Evolutionary conservation across 2,888 invertebrate species (phyloP).

Genomic region (Eupeodes latifasciatus): DNA sequence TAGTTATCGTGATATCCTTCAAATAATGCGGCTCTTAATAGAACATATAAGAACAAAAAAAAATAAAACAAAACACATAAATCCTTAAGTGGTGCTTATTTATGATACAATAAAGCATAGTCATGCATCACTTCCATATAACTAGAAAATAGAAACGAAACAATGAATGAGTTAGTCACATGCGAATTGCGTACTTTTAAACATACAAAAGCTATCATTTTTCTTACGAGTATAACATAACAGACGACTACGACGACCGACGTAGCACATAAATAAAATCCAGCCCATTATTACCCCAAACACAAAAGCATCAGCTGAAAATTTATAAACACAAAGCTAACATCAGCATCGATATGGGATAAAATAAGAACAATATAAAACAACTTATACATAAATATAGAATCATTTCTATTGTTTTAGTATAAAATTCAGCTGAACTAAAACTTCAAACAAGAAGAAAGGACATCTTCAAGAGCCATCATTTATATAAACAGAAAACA

Average conservation of each 20-base stretch:
- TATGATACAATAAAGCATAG: slow-evolving; percentile 46
- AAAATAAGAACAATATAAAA: slow-evolving; percentile 36
- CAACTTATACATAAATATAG: slow-evolving; percentile 11
- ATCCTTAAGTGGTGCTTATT: slow-evolving; percentile 59
- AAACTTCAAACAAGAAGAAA: slow-evolving; percentile 51
- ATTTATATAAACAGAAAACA: background rate
- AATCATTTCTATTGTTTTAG: background rate
- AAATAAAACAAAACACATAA: slow-evolving; percentile 23
- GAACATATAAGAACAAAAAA: slow-evolving; percentile 7
- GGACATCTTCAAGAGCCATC: slow-evolving; percentile 39
- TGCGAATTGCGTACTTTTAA: slow-evolving; percentile 30
- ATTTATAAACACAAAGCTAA: slow-evolving; percentile 37
- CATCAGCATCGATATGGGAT: slow-evolving; percentile 26
- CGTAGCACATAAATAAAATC: slow-evolving; percentile 40
- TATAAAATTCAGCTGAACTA: slow-evolving; percentile 15
- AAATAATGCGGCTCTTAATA: slow-evolving; percentile 6
- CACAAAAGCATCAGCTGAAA: slow-evolving; percentile 36
- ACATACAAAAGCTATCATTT: slow-evolving; percentile 43
- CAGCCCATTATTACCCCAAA: slow-evolving; percentile 20
- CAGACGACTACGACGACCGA: slow-evolving; percentile 19
- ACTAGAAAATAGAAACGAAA: background rate
- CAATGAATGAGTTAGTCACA: slow-evolving; percentile 52
- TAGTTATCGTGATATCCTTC: slow-evolving; percentile 1
- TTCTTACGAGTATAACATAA: background rate
- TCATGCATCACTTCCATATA: slow-evolving; percentile 37